phyloP scores from a whole-genome alignment of 2,888 invertebrate genomes.

The Polydrusus cervinus region DNA sequence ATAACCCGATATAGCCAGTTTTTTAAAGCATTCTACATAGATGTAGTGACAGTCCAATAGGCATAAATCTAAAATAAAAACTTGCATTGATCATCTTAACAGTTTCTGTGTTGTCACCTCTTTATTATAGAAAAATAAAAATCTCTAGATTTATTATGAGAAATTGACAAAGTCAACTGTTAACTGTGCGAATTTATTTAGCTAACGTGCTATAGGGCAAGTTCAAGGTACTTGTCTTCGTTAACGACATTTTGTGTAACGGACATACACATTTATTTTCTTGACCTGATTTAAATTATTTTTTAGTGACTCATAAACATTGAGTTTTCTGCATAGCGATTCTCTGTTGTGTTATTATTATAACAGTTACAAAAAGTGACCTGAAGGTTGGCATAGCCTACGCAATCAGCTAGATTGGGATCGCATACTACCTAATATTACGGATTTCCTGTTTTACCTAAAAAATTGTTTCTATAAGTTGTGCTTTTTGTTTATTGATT shows the following conservation, averaged over 20 bases:
- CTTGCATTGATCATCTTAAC: no score
- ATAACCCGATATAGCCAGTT: no score
- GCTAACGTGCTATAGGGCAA: constrained; percentile 37
- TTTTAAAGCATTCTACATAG: no score
- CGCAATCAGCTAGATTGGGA: no score
- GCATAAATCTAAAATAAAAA: background rate
- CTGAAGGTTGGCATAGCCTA: background rate
- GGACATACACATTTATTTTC: constrained; percentile 32
- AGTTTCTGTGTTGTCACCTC: background rate
- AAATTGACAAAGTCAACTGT: constrained; percentile 35
- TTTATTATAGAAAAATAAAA: constrained; percentile 1
- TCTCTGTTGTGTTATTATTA: background rate
- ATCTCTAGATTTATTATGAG: constrained; percentile 41
- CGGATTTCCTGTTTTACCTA: background rate
- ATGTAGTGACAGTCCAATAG: no score
- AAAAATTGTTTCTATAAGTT: background rate
- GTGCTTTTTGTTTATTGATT: no score
- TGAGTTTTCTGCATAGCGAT: background rate
- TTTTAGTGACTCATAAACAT: constrained; percentile 30
- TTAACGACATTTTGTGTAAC: constrained; percentile 49
- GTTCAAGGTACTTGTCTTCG: constrained; percentile 45
- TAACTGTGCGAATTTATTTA: constrained; percentile 46
- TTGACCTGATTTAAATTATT: constrained; percentile 35
- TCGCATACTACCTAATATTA: no score
- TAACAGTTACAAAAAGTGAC: constrained; percentile 4